These are phyloP conservation scores for Tipula confusa DNA, from an alignment of 2,888 invertebrate species.

Conservation along the genomic window DNA sequence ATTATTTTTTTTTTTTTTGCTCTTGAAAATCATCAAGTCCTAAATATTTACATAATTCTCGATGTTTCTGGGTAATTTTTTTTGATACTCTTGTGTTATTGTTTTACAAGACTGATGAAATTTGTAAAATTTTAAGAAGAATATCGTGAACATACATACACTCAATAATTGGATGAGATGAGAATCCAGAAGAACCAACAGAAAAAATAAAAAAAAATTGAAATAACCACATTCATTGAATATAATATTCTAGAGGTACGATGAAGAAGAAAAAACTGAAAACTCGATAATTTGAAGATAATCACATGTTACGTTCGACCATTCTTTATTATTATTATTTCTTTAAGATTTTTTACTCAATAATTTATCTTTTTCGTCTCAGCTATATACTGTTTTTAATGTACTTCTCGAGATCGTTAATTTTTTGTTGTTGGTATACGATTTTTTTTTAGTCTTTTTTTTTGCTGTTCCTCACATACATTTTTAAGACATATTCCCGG, in stretches of 20 bases:
- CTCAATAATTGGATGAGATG: neutral
- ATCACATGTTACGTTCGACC: slow-evolving; percentile 25
- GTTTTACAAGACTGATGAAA: neutral
- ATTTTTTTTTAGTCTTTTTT: neutral
- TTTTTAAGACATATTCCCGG: neutral
- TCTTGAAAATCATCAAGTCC: neutral
- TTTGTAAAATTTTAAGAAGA: neutral
- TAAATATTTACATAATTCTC: neutral
- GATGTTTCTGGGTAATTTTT: neutral
- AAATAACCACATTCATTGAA: neutral
- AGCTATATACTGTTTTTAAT: neutral
- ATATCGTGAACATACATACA: slow-evolving; percentile 16
- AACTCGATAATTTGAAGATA: slow-evolving; percentile 25
- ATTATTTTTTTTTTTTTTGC: neutral
- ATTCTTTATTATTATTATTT: slow-evolving; percentile 3
- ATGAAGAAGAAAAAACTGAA: slow-evolving; percentile 15
- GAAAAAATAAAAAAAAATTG: neutral
- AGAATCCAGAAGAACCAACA: neutral
- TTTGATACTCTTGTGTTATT: neutral
- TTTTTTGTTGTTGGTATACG: neutral
- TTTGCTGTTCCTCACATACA: neutral
- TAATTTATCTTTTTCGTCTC: neutral
- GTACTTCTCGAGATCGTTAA: neutral
- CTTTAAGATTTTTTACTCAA: neutral
- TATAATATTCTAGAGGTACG: neutral